Base-by-base conservation (phyloP, 2,113 vertebrate genomes). In the Procapra przewalskii region DNA sequence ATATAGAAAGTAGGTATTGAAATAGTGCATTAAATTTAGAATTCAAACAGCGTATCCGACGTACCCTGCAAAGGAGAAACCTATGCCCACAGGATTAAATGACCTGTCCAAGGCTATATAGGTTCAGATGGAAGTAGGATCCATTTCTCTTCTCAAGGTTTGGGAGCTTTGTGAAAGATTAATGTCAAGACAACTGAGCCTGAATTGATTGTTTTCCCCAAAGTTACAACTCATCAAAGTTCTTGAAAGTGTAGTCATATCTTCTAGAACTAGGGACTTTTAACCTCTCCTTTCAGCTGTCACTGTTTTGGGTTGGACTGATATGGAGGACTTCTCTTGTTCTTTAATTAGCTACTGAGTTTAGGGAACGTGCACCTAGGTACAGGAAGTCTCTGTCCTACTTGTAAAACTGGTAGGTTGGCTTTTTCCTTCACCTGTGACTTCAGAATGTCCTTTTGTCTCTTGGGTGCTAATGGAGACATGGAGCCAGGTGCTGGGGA, bases 351-450 rank as follows among this genome's bases (percentile, higher is more conserved):
- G 50, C 71, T 67, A 15, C 54, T 91, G 59, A 77, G 81, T 60
- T 25, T 86, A 60, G 55, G 21, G 59, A 81, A 88, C 8, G n/a
- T 90, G 75, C 40, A 23, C 79, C 40, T 83, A 43, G n/a, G 19
- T 11, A 64, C 59, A 83, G 55, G 64, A 94, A 92, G 25, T 50
- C 31, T 86, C 54, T 95, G 88, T 50, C 79, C 52, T 88, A 33
- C 87, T 94, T 97, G 92, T 80, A 21, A 77, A 96, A 91, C 91
- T 77, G 94, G 75, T 94, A 80, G 81, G n/a, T 97, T 91, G 94
- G 36, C 94, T 90, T 96, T 97, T 95, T 88, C 59, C 84, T 96
- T 97, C 54, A 89, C n/a, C 55, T 86, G 3, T 94, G 36, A 67
- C 25, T 96, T 95, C 45, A 97, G 90, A 85, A 55, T n/a, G 36